Evolutionary conservation across 2,113 vertebrate genomes (phyloP), one percentile per base, ranked within the genome.

Genomic region (Clarias gariepinus): DNA sequence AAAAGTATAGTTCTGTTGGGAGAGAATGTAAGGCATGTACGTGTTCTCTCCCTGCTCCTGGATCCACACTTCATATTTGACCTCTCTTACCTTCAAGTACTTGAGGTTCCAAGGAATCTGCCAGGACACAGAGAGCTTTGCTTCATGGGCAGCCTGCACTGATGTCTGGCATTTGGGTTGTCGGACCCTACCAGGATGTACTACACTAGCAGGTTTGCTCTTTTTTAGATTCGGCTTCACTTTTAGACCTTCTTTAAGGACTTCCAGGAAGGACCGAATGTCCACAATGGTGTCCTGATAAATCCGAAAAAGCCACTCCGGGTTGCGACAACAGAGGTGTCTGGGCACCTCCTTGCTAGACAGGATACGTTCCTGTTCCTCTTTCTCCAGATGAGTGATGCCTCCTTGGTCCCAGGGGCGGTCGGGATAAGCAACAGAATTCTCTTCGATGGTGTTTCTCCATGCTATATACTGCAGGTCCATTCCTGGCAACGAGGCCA

Each of bases 11-110:
- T 99, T 99, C 94, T 97, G 98, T 91, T 97, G 96, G 41, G 96
- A 95, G 88, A 99, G 94, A 88, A 99, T 97, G 85, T 99, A 97
- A 94, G 98, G 98, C 97, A 97, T 98, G 83, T 99, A 99, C 1
- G 97, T 98, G 95, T 98, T 99, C 92, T 99, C 98, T 55, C 98
- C 98, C 94, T 98, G 97, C 91, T 99, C 98, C 94, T 99, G 98
- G 88, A 99, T 98, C 98, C 98, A 99, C 73, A 99, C 98, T 92
- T 99, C 98, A 0, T 99, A 99, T 92, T 96, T 97, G 15, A 99
- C 97, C 87, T 99, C 98, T 92, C 95, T 94, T 64, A 99, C 98
- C 91, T 98, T 98, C 88, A 99, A 92, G 92, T 97, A 99, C 90
- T 95, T 97, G 84, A 99, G 95, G 91, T 99, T 99, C 98, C 98